A percentile compares a stretch with the other conserved stretches of the same genome.
phyloP scores from a whole-genome alignment of 2,888 invertebrate species.

The Drosophila kanekoi region DNA sequence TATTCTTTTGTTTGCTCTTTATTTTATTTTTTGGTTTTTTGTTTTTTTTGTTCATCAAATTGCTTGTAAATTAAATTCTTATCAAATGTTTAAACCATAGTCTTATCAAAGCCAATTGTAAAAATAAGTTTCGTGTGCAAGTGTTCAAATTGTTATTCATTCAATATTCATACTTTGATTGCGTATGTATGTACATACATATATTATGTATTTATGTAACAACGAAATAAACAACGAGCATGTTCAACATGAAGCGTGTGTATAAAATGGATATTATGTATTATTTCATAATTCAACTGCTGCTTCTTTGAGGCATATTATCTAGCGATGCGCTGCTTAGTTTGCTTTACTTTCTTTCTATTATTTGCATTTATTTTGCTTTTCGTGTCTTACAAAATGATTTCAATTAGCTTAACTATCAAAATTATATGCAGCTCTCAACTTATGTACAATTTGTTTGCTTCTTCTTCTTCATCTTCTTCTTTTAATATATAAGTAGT shows the following conservation, averaged over 20 bases:
- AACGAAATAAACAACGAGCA: slow-evolving; percentile 72
- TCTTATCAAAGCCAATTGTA: slow-evolving; percentile 59
- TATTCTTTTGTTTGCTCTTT: slow-evolving; percentile 15
- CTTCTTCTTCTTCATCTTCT: no score
- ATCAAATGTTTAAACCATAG: slow-evolving; percentile 54
- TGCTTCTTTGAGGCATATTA: slow-evolving; percentile 56
- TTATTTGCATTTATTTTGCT: slow-evolving; percentile 16
- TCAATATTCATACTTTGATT: slow-evolving; percentile 45
- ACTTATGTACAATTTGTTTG: slow-evolving; percentile 65
- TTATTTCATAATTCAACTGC: slow-evolving; percentile 32
- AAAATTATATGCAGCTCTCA: slow-evolving; percentile 63
- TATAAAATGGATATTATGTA: slow-evolving; percentile 69
- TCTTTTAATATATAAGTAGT: slow-evolving; percentile 16
- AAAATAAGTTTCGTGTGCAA: slow-evolving; percentile 58
- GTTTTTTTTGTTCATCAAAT: slow-evolving; percentile 51
- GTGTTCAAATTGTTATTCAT: slow-evolving; percentile 33
- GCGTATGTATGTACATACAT: slow-evolving; percentile 42
- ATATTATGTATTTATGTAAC: slow-evolving; percentile 56
- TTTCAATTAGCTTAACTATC: slow-evolving; percentile 68
- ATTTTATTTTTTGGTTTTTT: slow-evolving; percentile 27
- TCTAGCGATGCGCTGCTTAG: slow-evolving; percentile 40
- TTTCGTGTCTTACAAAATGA: slow-evolving; percentile 54
- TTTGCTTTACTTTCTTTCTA: slow-evolving; percentile 30
- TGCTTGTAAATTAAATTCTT: slow-evolving; percentile 65
- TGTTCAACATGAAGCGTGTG: slow-evolving; percentile 67